Base-by-base conservation (phyloP, 2,888 invertebrate genomes). In the Cerceris ruficornis region DNA sequence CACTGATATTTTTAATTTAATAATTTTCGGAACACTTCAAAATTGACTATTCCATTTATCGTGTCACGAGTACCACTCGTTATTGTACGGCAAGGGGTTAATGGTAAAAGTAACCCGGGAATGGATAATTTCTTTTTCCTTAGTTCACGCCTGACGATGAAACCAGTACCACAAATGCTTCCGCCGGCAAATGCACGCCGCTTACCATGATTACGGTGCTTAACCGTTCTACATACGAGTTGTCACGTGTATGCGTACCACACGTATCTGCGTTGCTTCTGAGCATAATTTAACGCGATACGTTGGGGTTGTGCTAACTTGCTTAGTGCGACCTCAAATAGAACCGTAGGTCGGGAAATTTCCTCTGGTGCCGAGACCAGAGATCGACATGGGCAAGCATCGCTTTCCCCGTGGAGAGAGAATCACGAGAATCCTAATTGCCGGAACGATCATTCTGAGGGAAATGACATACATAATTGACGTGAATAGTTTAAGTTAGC, bases 201-300 rank as follows among this genome's bases (percentile, higher is more conserved):
- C 84, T 80, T 81, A 81, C 83, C 82, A 80, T 88, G 87, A 89
- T 89, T 89, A 88, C 83, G 83, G 84, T 76, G 83, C 85, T 86
- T 86, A 87, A 76, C 62, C 58, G 64, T 28, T 43, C 59, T 14
- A 46, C 61, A 55, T 69, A 70, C 69, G 67, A 69, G 52, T 67
- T 75, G 80, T 72, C 72, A 65, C 69, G 65, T 77, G 80, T 64
- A 39, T 60, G 69, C 66, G 67, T 62, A 65, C 52, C 71, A 65
- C 70, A 76, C 75, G 71, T 81, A 77, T 69, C 65, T 77, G 74
- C 88, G 85, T 89, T 87, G 88, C 89, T 90, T 90, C 89, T 90
- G 90, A 92, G 92, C 91, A 92, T 92, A 92, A 92, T 92, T 92
- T 91, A 92, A 92, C 91, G 88, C 89, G 92, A 92, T 92, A 91